Evolutionary conservation across 1,140 invertebrate species (phyloP).

Genomic region (Dendroctonus valens): DNA sequence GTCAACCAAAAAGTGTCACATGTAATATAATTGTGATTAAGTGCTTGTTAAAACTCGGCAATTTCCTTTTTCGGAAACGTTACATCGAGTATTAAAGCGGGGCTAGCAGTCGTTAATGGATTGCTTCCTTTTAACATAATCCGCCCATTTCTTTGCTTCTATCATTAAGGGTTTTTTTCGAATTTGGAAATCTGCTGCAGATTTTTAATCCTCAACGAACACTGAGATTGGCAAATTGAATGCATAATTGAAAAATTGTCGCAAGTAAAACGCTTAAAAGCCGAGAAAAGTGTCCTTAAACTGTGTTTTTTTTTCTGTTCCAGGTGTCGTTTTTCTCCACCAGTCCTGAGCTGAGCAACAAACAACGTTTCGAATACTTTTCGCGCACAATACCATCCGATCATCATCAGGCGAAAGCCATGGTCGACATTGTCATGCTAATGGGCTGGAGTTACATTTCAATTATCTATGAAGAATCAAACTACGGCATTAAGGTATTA

Average conservation of each 20-base stretch:
- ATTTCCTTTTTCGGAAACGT: too few species aligned
- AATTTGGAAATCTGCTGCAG: too few species aligned
- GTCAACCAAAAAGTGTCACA: too few species aligned
- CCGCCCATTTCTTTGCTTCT: too few species aligned
- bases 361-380: conserved; percentile 94
- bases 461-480: conserved; percentile 95
- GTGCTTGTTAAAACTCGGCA: too few species aligned
- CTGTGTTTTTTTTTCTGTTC: conserved; percentile 39
- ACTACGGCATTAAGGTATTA: conserved; percentile 92
- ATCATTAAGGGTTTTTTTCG: too few species aligned
- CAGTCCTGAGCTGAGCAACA: conserved; percentile 91
- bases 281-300: neutral
- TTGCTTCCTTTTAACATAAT: too few species aligned
- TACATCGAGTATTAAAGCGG: too few species aligned
- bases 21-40: too few species aligned
- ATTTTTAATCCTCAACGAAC: neutral
- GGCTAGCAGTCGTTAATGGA: too few species aligned
- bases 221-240: neutral
- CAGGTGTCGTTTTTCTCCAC: conserved; percentile 97
- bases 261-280: neutral
- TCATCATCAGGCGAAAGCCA: conserved; percentile 90
- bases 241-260: neutral
- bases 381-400: conserved; percentile 93
- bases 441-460: conserved; percentile 93
- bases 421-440: conserved; percentile 88